phyloP scores from a whole-genome alignment of 2,113 vertebrate genomes.

The Caranx ignobilis region DNA sequence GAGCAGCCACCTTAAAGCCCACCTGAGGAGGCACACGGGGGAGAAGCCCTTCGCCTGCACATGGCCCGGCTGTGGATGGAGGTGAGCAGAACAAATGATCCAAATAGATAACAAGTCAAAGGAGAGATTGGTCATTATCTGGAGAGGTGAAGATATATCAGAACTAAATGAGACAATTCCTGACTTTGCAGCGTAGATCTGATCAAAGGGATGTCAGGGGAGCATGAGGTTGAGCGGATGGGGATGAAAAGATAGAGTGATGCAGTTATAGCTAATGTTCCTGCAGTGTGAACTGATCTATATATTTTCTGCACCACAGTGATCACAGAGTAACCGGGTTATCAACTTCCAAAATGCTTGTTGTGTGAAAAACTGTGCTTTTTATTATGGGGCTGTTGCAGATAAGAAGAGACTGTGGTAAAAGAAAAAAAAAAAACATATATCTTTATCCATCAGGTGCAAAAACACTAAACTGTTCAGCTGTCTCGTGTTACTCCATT shows the following conservation, averaged over 20 bases:
- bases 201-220: not conserved
- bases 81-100: slow-evolving; percentile 85
- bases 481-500: slow-evolving; percentile 1
- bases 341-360: slow-evolving; percentile 27
- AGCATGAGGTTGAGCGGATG: not conserved
- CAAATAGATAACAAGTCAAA: not conserved
- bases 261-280: not conserved
- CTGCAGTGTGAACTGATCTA: not conserved
- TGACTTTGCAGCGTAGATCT: not conserved
- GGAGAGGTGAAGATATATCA: not conserved
- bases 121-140: not conserved
- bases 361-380: not conserved
- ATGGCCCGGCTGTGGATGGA: slow-evolving; percentile 98
- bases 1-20: slow-evolving; percentile 98
- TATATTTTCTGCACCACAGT: not conserved
- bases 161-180: not conserved
- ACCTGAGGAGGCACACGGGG: slow-evolving; percentile 96
- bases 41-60: slow-evolving; percentile 99
- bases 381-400: slow-evolving; percentile 10
- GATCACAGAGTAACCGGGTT: not conserved
- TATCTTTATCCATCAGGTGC: not conserved
- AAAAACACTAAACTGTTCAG: not conserved
- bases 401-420: slow-evolving; percentile 4
- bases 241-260: not conserved
- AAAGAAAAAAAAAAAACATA: not conserved